These are phyloP conservation scores for Caenorhabditis sp. DNA, from an alignment of 2,888 invertebrate genomes.

Conservation along the genomic window DNA sequence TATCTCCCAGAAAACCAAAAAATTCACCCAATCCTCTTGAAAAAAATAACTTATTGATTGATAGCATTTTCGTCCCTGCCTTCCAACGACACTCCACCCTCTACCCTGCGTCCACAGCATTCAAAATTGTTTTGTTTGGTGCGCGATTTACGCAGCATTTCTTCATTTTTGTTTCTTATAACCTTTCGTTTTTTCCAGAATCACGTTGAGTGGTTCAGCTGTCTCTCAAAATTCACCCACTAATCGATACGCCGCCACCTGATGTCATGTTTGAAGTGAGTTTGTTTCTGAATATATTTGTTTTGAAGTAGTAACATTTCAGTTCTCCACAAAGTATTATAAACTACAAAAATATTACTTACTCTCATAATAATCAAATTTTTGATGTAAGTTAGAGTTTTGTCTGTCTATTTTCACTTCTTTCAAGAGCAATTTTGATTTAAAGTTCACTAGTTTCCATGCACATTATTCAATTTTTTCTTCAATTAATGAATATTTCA, in stretches of 20 bases:
- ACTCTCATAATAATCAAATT: neutral
- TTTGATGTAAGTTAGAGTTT: neutral
- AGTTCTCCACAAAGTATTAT: neutral
- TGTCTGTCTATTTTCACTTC: no score
- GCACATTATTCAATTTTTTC: no score
- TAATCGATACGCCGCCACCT: constrained; percentile 8
- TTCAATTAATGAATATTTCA: no score
- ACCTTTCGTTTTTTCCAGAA: constrained; percentile 7
- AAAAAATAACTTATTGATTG: neutral
- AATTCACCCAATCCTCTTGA: no score
- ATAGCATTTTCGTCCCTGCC: neutral
- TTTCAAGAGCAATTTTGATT: no score
- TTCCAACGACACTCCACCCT: neutral
- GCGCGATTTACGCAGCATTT: neutral
- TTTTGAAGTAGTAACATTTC: neutral
- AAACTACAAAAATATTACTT: neutral
- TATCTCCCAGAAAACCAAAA: no score
- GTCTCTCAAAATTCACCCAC: constrained; percentile 2
- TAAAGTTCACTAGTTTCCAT: no score
- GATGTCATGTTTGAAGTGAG: constrained; percentile 13
- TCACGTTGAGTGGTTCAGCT: constrained; percentile 1
- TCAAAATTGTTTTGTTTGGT: neutral
- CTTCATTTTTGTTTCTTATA: neutral
- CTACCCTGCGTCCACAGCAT: neutral
- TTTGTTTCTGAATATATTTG: neutral